Evolutionary conservation across 2,888 invertebrate genomes (phyloP), one percentile per base, ranked within the genome.

Genomic region (Chirona hameri): DNA sequence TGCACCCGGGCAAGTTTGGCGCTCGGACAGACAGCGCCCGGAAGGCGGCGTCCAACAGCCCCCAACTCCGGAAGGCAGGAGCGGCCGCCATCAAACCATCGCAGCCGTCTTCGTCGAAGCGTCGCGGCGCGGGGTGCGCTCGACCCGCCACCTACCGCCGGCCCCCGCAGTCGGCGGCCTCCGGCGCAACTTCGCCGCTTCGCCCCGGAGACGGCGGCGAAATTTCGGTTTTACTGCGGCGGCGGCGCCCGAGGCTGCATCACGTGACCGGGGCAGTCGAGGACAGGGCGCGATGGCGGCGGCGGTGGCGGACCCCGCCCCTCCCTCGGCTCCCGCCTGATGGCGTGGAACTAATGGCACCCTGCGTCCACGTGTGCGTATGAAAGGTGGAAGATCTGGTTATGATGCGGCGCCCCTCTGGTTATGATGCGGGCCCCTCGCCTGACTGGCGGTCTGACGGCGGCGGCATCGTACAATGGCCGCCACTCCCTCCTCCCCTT

Each of bases 41-140:
- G 76, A 76, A 76, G 39, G 46, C 39, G 24, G 46, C 76, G 76
- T 76, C 76, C 76, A 76, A 76, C 76, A 39, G 21, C 21, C 39
- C 76, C 76, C 39, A 76, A 76, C 76, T 76, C 76, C 76, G 76
- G 76, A 76, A 76, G 46, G 76, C 76, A 76, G 76, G 76, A 76
- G 76, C 76, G 76, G 31, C 72, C 21, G 76, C 76, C 76, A 76
- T 76, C 76, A 76, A 46, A 24, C 76, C 52, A 52, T 52, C 18
- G 76, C 76, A 27, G 24, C 60, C 9, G 76, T 21, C 39, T 76
- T 76, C 76, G 76, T 0, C 76, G 76, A 76, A 76, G 76, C 69
- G 12, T 27, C 2, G 27, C 27, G 12, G 69, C 27, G 27, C 76
- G 39, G 27, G 10, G 12, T 10, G 15, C 76, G 72, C 72, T 31